Evolutionary conservation across 2,797 vertebrate genomes (phyloP).

Genomic region (Betta splendens): DNA sequence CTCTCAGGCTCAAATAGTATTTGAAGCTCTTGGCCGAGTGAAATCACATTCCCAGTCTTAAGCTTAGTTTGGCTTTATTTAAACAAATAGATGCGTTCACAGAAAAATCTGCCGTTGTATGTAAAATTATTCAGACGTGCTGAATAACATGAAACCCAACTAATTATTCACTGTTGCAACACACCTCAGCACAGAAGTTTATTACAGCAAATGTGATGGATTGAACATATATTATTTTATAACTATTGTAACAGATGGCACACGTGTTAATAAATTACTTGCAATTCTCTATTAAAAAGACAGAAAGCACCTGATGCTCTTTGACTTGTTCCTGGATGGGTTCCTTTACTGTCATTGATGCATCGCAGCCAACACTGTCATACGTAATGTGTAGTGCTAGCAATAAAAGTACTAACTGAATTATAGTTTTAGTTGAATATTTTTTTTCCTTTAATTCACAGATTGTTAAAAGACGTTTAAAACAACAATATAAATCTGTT

Average conservation of each 20-base stretch:
- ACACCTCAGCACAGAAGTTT: slow-evolving; percentile 13
- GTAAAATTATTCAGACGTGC: slow-evolving; percentile 37
- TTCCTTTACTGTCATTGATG: background rate
- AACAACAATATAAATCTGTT: too few relatives aligned
- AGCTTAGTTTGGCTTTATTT: slow-evolving; percentile 57
- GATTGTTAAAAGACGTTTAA: background rate
- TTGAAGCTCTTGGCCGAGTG: background rate
- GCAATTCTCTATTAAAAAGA: background rate
- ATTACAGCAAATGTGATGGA: slow-evolving; percentile 12
- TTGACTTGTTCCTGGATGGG: background rate
- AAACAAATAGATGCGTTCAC: slow-evolving; percentile 45
- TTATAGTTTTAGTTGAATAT: background rate
- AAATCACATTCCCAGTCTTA: background rate
- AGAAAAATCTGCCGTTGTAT: slow-evolving; percentile 33
- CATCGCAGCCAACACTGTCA: slow-evolving; percentile 19
- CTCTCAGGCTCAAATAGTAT: background rate
- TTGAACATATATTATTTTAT: background rate
- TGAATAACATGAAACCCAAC: slow-evolving; percentile 15
- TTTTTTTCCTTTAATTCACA: background rate
- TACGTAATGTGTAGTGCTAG: slow-evolving; percentile 16
- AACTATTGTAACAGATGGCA: background rate
- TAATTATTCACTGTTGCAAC: slow-evolving; percentile 12
- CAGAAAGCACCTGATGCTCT: background rate
- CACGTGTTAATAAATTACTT: background rate
- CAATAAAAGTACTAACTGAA: background rate